A percentile compares a stretch with the other conserved stretches of the same genome.
Evolutionary conservation across 2,797 vertebrate genomes (phyloP).

Genomic region (Peromyscus attwateri): DNA sequence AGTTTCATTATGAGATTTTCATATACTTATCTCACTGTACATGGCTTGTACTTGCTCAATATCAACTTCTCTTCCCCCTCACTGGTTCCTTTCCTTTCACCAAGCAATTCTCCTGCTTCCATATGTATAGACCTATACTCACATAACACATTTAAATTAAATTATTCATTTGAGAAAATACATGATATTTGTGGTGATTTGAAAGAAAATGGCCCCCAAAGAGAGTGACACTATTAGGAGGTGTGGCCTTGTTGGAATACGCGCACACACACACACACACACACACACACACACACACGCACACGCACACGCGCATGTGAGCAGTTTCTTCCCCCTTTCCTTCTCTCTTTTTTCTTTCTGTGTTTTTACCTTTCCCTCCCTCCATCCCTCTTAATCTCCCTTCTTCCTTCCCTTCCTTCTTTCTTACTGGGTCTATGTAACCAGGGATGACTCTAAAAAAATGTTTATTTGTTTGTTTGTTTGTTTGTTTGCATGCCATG

Average conservation of each 20-base stretch:
- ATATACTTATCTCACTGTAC: background rate
- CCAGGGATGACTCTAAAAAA: background rate
- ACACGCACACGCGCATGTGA: background rate
- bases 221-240: background rate
- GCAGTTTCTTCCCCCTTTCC: too few species aligned
- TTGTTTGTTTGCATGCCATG: background rate
- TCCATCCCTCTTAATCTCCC: too few species aligned
- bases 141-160: background rate
- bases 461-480: too few species aligned
- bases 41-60: background rate
- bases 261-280: background rate
- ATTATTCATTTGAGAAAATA: background rate
- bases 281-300: background rate
- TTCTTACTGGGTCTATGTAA: background rate
- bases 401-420: background rate
- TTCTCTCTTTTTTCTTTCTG: background rate
- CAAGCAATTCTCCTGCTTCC: background rate
- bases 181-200: background rate
- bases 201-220: background rate
- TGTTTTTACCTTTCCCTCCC: background rate
- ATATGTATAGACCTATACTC: background rate
- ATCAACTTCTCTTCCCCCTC: background rate
- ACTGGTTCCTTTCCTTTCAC: background rate
- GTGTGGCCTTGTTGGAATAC: background rate
- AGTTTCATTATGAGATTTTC: background rate